phyloP scores from a whole-genome alignment of 2,888 invertebrate genomes.

The Ctenicera cuprea region DNA sequence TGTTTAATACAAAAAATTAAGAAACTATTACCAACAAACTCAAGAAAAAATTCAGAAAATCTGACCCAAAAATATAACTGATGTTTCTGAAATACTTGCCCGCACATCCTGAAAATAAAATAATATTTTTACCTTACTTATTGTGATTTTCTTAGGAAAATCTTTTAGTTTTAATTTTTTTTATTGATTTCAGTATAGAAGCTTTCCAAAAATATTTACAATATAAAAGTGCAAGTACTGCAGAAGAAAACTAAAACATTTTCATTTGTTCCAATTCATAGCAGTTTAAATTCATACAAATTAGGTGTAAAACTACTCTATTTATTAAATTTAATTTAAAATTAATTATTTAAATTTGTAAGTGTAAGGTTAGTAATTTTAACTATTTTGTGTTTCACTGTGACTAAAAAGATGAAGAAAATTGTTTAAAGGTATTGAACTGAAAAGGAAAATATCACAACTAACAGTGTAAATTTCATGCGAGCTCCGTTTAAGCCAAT shows the following conservation, averaged over 20 bases:
- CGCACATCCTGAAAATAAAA: conserved; percentile 60
- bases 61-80: conserved; percentile 26
- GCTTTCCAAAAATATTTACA: too few relatives aligned
- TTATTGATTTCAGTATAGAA: too few relatives aligned
- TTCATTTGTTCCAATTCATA: too few relatives aligned
- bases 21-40: not conserved
- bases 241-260: too few relatives aligned
- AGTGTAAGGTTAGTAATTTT: too few relatives aligned
- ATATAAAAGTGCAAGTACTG: too few relatives aligned
- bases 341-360: too few relatives aligned
- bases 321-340: too few relatives aligned
- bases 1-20: conserved; percentile 3
- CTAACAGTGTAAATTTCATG: conserved; percentile 30
- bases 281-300: too few relatives aligned
- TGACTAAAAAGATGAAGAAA: not conserved
- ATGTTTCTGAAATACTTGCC: conserved; percentile 61
- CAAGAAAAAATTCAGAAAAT: conserved; percentile 39
- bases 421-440: not conserved
- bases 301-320: too few relatives aligned
- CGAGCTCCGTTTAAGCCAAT: conserved; percentile 30
- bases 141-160: too few relatives aligned
- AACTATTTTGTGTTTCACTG: conserved; percentile 1
- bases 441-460: conserved; percentile 23
- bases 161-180: too few relatives aligned
- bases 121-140: conserved; percentile 14